These are phyloP conservation scores for Elachura formosa DNA, from an alignment of 2,113 vertebrate species.

Conservation along the genomic window DNA sequence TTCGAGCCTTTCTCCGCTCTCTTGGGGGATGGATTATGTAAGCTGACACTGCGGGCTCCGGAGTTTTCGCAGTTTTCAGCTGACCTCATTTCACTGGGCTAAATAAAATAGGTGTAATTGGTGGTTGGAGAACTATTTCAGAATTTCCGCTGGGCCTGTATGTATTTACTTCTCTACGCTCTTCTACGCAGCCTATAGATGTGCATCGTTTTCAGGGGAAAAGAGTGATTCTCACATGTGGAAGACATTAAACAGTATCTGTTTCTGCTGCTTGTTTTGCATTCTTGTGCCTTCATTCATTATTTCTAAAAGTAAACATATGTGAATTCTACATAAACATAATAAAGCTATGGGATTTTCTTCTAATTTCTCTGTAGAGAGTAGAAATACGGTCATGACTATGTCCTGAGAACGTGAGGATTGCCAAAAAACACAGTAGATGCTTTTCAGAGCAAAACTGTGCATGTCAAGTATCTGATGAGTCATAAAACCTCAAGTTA, in stretches of 20 bases:
- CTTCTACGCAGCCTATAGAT: not conserved
- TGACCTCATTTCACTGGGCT: not conserved
- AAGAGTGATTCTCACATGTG: not conserved
- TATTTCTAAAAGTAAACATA: slow-evolving; percentile 17
- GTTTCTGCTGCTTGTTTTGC: not conserved
- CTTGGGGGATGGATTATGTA: not conserved
- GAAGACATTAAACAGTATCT: not conserved
- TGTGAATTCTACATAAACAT: not conserved
- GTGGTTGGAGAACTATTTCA: not conserved
- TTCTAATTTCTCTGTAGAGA: not conserved
- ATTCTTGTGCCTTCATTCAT: not conserved
- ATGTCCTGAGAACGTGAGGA: not conserved
- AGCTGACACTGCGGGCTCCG: not conserved
- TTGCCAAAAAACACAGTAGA: slow-evolving; percentile 33
- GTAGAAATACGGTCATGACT: not conserved
- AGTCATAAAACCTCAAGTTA: slow-evolving; percentile 60
- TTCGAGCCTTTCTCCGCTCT: not conserved
- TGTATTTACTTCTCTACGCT: not conserved
- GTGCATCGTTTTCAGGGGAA: not conserved
- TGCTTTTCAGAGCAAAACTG: slow-evolving; percentile 49
- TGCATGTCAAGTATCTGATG: slow-evolving; percentile 33
- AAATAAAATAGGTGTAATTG: not conserved
- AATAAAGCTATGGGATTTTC: not conserved
- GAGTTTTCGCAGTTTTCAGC: not conserved
- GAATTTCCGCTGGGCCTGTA: not conserved